Percentiles rank a stretch among this genome's conserved stretches.
These are phyloP conservation scores for Papilio dardanus DNA, from an alignment of 1,140 invertebrate species.

Conservation along the genomic window DNA sequence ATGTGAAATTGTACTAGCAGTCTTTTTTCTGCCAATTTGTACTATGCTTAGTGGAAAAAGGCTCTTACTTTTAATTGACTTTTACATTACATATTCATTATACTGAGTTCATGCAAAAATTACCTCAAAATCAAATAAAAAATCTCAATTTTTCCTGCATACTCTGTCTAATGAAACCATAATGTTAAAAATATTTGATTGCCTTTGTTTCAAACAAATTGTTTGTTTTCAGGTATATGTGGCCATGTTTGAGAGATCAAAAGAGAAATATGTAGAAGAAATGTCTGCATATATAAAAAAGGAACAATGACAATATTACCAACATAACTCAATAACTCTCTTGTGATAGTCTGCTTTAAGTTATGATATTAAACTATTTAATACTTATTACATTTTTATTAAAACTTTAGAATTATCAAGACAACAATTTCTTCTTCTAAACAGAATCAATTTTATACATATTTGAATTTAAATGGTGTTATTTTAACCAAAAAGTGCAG, in stretches of 20 bases:
- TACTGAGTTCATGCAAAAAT: too few species aligned
- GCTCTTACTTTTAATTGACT: too few species aligned
- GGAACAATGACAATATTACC: constrained; percentile 66
- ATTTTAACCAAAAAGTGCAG: too few species aligned
- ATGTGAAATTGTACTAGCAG: too few species aligned
- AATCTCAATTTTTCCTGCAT: too few species aligned
- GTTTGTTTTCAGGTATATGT: constrained; percentile 86
- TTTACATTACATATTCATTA: neutral
- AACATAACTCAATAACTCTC: constrained; percentile 54
- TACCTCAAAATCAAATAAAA: too few species aligned
- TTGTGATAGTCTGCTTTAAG: constrained; percentile 79
- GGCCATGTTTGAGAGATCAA: constrained; percentile 90
- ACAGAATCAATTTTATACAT: too few species aligned
- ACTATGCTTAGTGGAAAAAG: neutral
- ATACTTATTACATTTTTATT: constrained; percentile 32
- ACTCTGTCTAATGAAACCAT: too few species aligned
- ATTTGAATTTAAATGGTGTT: neutral
- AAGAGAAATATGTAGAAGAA: constrained; percentile 89
- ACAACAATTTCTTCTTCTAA: too few species aligned
- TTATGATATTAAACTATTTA: constrained; percentile 59
- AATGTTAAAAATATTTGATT: too few species aligned
- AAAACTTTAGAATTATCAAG: neutral
- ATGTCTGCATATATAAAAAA: constrained; percentile 85
- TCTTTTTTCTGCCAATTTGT: too few species aligned
- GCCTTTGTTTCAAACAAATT: constrained; percentile 32